Conservation (phyloP, 2,888 invertebrate species). For the Strigamia crassipes region DNA sequence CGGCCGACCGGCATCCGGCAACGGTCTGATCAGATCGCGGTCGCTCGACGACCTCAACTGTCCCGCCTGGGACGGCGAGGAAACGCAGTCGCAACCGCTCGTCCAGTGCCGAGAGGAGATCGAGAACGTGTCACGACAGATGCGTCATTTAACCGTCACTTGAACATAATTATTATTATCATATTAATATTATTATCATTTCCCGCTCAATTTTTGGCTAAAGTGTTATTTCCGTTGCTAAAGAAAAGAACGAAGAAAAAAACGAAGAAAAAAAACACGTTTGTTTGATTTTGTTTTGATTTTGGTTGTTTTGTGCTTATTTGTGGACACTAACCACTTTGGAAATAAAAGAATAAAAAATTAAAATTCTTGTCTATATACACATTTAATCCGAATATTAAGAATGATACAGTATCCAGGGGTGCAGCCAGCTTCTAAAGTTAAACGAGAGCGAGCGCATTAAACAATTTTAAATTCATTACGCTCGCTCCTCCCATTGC, state of each 20-base stretch:
- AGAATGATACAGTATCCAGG: not conserved
- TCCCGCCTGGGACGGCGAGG: slow-evolving; percentile 12
- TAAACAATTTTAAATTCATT: no score
- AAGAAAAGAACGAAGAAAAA: no score
- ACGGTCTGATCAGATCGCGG: slow-evolving; percentile 43
- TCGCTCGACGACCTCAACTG: slow-evolving; percentile 39
- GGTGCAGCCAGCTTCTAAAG: no score
- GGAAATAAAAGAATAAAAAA: not conserved
- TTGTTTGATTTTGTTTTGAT: not conserved
- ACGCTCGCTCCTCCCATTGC: no score
- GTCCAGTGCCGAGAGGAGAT: slow-evolving; percentile 22
- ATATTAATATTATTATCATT: not conserved
- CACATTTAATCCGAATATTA: no score
- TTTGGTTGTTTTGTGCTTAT: not conserved
- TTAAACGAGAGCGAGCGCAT: no score
- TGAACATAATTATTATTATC: not conserved
- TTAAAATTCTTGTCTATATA: not conserved
- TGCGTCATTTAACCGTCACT: slow-evolving; percentile 33
- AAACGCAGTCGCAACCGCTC: not conserved
- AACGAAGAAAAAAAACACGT: no score
- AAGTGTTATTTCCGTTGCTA: not conserved
- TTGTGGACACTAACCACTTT: not conserved
- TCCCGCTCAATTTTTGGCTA: slow-evolving; percentile 1
- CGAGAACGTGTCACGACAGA: slow-evolving; percentile 46
- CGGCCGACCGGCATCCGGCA: not conserved